A percentile compares a stretch with the other conserved stretches of the same genome.
Conservation (phyloP, 1,140 invertebrate species). For the Lepidostoma basale region DNA sequence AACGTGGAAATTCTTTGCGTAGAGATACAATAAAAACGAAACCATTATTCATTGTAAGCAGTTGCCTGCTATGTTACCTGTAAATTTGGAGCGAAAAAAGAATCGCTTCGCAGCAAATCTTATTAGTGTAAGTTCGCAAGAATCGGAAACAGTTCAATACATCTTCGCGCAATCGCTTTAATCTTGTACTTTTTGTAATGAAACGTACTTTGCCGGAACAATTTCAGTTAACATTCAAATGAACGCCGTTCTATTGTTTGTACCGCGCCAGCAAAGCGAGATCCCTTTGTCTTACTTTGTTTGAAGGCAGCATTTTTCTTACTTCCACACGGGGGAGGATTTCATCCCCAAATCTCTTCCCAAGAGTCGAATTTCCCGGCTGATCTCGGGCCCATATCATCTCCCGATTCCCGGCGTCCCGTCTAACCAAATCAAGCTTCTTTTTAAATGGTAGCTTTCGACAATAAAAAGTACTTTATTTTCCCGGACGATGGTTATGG, state of each 20-base stretch:
- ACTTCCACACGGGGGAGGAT: background rate
- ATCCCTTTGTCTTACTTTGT: background rate
- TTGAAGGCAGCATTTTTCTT: slow-evolving; percentile 1
- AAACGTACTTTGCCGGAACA: background rate
- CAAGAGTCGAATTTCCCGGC: background rate
- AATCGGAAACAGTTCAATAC: no score
- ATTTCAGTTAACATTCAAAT: background rate
- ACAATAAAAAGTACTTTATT: slow-evolving; percentile 45
- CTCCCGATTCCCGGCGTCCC: background rate
- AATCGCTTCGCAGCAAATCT: no score
- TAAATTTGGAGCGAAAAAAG: no score
- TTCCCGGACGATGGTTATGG: slow-evolving; percentile 43
- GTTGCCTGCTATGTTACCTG: no score
- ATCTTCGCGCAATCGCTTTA: no score
- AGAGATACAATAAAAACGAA: no score
- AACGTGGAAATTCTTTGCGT: no score
- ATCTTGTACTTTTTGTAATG: background rate
- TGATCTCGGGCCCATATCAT: slow-evolving; percentile 1
- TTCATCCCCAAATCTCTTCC: background rate
- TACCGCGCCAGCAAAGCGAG: background rate
- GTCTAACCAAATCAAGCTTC: slow-evolving; percentile 36
- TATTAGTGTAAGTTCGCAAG: no score
- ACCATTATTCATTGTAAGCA: no score
- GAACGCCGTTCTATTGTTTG: background rate
- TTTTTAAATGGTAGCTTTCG: slow-evolving; percentile 39